These are phyloP conservation scores for Loriculus beryllinus DNA, from an alignment of 2,797 vertebrate genomes.

Conservation along the genomic window DNA sequence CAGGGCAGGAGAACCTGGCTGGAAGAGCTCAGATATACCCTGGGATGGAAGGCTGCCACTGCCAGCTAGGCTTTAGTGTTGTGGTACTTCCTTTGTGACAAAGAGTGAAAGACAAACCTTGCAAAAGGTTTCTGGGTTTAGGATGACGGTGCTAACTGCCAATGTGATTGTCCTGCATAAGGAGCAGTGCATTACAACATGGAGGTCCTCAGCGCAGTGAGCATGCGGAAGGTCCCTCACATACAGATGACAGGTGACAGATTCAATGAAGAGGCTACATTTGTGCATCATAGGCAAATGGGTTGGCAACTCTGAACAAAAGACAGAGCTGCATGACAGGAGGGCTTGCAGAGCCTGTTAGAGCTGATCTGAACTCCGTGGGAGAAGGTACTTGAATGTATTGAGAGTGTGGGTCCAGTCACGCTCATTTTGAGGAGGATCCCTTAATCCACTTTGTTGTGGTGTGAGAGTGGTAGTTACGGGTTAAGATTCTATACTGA, in stretches of 20 bases:
- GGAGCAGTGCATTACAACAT: neutral
- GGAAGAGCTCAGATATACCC: neutral
- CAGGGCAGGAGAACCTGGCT: neutral
- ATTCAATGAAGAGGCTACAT: neutral
- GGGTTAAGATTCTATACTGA: neutral
- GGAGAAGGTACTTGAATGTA: neutral
- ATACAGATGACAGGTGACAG: neutral
- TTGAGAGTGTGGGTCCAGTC: neutral
- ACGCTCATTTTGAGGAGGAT: neutral
- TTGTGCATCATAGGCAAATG: neutral
- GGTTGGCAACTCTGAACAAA: neutral
- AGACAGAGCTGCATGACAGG: neutral
- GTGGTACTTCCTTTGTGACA: neutral
- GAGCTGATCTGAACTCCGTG: neutral
- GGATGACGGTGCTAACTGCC: neutral
- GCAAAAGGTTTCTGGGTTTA: neutral
- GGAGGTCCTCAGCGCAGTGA: rapidly evolving
- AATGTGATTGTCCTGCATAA: neutral
- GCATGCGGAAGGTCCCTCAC: neutral
- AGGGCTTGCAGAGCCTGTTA: neutral
- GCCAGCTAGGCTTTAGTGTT: neutral
- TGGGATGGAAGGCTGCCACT: neutral
- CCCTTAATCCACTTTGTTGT: neutral
- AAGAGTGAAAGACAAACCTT: neutral
- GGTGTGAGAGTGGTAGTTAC: rapidly evolving